Evolutionary conservation across 2,113 vertebrate genomes (phyloP), one percentile per base, ranked within the genome.

Genomic region (Herpailurus yagouaroundi): DNA sequence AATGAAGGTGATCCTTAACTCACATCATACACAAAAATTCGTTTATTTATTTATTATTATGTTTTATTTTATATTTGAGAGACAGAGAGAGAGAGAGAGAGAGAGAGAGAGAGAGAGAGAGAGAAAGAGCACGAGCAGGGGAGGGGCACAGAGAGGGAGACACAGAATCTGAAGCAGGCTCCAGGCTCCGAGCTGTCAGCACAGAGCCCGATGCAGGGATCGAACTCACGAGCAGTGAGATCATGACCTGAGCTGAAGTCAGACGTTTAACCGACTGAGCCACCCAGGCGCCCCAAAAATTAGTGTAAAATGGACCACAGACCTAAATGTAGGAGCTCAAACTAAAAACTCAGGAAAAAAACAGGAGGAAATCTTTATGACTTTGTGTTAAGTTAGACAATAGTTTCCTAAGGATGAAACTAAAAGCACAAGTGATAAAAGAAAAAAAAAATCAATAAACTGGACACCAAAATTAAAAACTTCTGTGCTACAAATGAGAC

Each of bases 391-490:
- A 29, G 38, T 45, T 92, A 94, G 63, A 12, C 52, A 80, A 88
- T 14, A 12, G 41, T 92, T 81, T 95, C 36, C 16, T 64, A 89
- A 57, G 15, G 86, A 68, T 21, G 19, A 50, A 29, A 81, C 16
- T 31, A 90, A 95, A 82, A 87, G 45, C 31, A 93, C 25, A 86
- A n/a, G 16, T 52, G 95, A 86, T 64, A 85, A 83, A 92, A 82
- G 18, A 41, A 95, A 95, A 82, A 82, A 82, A 84, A 41, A 55
- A 55, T 0, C 14, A 33, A 81, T 77, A 94, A 95, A 92, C 5
- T 38, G 41, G 68, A 36, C 5, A 38, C 45, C 7, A 92, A 94
- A 87, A 64, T 74, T 45, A 31, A 92, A 89, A 97, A 82, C 19
- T 85, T 89, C 48, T 95, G 33, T 89, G 45, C 15, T 31, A 18